These are phyloP conservation scores for Pollenia griseotomentosa DNA, from an alignment of 2,888 invertebrate species.

Conservation along the genomic window DNA sequence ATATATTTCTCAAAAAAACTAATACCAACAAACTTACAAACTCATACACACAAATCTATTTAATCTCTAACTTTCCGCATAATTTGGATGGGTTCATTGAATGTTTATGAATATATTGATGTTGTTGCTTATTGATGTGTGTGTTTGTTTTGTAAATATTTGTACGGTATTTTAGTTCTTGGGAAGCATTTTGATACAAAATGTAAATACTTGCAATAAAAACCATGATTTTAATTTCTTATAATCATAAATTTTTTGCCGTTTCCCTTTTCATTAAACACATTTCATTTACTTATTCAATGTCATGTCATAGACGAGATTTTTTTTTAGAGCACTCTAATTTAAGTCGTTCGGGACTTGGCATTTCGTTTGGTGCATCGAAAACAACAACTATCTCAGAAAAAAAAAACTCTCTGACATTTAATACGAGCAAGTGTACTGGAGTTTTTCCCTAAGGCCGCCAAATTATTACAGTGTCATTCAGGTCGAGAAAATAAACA, in stretches of 20 bases:
- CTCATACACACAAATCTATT: neutral
- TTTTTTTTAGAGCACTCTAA: too few species aligned
- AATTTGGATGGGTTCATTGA: neutral
- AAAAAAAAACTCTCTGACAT: too few species aligned
- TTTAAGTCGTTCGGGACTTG: too few species aligned
- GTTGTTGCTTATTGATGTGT: neutral
- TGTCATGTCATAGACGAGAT: too few species aligned
- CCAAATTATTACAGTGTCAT: too few species aligned
- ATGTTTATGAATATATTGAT: neutral
- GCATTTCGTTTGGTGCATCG: too few species aligned
- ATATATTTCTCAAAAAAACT: neutral
- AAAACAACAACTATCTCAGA: too few species aligned
- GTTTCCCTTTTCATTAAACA: neutral
- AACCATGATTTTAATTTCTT: neutral
- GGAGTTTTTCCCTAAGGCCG: too few species aligned
- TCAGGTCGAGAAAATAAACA: too few species aligned
- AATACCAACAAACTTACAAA: neutral
- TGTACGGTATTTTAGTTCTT: too few species aligned
- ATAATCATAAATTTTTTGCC: conserved; percentile 8
- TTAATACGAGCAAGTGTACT: too few species aligned
- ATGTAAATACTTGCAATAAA: neutral
- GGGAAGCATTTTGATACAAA: neutral
- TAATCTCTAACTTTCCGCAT: conserved; percentile 11
- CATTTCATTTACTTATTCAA: neutral
- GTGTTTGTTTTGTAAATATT: neutral